Evolutionary conservation across 2,888 invertebrate genomes (phyloP), one percentile per base, ranked within the genome.

Genomic region (Carterocephalus palaemon): DNA sequence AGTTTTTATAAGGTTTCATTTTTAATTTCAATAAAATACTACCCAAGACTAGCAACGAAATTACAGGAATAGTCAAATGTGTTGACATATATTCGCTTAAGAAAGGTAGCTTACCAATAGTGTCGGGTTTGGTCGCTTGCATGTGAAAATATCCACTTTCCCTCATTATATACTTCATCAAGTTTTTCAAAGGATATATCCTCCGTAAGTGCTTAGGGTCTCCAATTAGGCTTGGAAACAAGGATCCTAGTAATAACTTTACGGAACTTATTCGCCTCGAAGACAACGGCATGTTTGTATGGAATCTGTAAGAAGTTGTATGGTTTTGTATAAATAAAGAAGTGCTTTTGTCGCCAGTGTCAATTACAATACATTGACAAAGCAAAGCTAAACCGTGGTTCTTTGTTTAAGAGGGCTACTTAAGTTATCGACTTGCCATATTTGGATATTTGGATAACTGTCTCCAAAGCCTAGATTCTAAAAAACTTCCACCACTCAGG

Each of bases 101-200:
- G 19, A 29, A n/a, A n/a, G n/a, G n/a, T n/a, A 28, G 49, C 85
- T 70, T 70, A 93, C 94, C 95, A 41, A 93, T 76, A 1, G 95
- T 94, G 62, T 95, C 95, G 2, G 95, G 95, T 75, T 94, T 95
- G 0, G 95, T 94, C 0, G 93, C 89, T 73, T 95, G 95, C 19
- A 95, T 60, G 67, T 95, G 94, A 51, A 92, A 72, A 56, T 92
- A 92, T 7, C 92, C 92, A 24, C 70, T 68, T 71, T 92, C 91
- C 54, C 75, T 67, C 4, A 88, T 0, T 6, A 81, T 4, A 36
- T 74, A 72, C 1, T 50, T 39, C 0, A 81, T 37, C 2, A 59
- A 48, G 0, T 70, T 62, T 2, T 51, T 64, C n/a, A 90, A 40
- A 0, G 91, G 91, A 56, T 89, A 91, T 24, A 89, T 68, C 64